Evolutionary conservation across 1,140 invertebrate species (phyloP), one percentile per base, ranked within the genome.

Genomic region (Lordiphosa mommai): DNA sequence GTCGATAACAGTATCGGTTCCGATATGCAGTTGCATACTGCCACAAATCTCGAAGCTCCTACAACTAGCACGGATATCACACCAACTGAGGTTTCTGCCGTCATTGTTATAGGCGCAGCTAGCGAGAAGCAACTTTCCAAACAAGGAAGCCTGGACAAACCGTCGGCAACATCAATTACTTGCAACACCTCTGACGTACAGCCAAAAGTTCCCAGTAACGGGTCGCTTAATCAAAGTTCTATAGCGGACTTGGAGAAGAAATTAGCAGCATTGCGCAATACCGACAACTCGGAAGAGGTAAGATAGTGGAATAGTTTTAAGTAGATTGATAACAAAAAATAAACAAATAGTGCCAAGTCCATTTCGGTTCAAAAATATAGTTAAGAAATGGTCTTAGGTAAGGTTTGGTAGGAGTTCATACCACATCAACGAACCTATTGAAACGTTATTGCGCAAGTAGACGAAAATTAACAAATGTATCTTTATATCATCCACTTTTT

Each of bases 171-270:
- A 4, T 49, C 71, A n/a, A 60, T 40, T 47, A 44, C 32, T 1
- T 16, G 29, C 9, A 70, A 46, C 36, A 27, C 29, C 32, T 32
- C 10, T 40, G 56, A 58, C 14, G 33, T 30, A 9, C 43, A 50
- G 2, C 63, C 66, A 14, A 51, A 71, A 13, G 80, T 65, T 59
- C 56, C 61, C 1, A 86, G 56, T 23, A 85, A 80, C 20, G 77
- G 77, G 12, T 71, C 79, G 5, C 37, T 87, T 0, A 88, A 84
- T 27, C 87, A 74, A 47, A 88, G 50, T 52, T 87, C 87, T 4
- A 76, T 88, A 29, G 87, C 87, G 1, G 87, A 88, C 67, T 51
- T 88, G 44, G 87, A 88, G 51, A 84, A 87, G 33, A 87, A 88
- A 51, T 56, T 88, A 33, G 86, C 86, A n/a, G 86, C 86, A 3